Evolutionary conservation across 2,113 vertebrate genomes (phyloP).

Genomic region (Bettongia penicillata): DNA sequence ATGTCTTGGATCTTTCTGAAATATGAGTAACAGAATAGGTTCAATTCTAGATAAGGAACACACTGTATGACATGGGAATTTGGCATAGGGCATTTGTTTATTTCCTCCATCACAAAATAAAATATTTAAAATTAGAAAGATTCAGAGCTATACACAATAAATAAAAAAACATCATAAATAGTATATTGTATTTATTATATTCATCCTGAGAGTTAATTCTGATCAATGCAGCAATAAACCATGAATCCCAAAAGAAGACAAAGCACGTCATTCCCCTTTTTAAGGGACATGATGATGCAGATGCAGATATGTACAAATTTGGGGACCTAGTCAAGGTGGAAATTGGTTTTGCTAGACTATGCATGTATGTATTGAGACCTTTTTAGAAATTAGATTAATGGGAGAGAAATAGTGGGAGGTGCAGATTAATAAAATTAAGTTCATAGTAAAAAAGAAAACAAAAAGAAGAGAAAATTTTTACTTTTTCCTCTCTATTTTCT

Average conservation of each 20-base stretch:
- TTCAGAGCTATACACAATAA: not conserved
- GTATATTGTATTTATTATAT: not conserved
- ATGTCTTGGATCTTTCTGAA: not conserved
- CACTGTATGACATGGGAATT: not conserved
- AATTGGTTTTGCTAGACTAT: not conserved
- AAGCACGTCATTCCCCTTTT: too few relatives aligned
- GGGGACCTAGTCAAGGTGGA: not conserved
- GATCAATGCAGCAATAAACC: too few relatives aligned
- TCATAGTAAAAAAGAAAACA: not conserved
- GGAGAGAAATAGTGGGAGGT: not conserved
- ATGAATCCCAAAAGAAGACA: too few relatives aligned
- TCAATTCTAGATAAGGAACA: not conserved
- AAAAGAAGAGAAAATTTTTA: not conserved
- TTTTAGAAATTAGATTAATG: not conserved
- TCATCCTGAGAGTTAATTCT: not conserved
- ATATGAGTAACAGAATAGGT: not conserved
- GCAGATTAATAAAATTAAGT: not conserved
- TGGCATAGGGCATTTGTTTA: not conserved
- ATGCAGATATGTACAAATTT: not conserved
- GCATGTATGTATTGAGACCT: not conserved
- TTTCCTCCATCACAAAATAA: not conserved
- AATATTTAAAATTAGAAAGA: not conserved
- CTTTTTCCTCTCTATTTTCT: not conserved
- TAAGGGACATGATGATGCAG: not conserved
- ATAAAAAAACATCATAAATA: not conserved